A percentile compares a stretch with the other conserved stretches of the same genome.
These are phyloP conservation scores for Monochamus saltuarius DNA, from an alignment of 1,140 invertebrate genomes.

Conservation along the genomic window DNA sequence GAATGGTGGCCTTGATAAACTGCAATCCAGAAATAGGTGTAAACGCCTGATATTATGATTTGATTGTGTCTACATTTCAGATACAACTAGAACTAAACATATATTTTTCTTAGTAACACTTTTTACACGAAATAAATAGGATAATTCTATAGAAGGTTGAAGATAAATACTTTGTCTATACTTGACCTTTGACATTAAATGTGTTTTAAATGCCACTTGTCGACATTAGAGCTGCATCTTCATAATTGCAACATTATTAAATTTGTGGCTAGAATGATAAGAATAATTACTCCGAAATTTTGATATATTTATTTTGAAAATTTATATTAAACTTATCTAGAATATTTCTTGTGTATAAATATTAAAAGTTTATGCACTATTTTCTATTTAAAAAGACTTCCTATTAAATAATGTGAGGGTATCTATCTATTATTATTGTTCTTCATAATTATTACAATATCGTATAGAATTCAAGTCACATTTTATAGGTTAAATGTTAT, in stretches of 20 bases:
- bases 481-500: neutral
- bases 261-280: neutral
- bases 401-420: no score
- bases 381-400: no score
- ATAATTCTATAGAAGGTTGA: no score
- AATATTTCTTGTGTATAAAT: neutral
- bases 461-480: neutral
- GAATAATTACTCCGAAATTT: neutral
- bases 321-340: no score
- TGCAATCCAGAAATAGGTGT: slow-evolving; percentile 8
- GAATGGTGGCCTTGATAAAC: slow-evolving; percentile 14
- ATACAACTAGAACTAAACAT: no score
- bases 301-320: neutral
- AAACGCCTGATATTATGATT: no score
- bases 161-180: no score
- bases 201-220: slow-evolving; percentile 4
- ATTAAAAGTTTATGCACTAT: neutral
- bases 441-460: neutral
- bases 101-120: no score
- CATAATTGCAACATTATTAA: neutral
- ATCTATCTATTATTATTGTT: no score
- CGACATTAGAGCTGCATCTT: slow-evolving; percentile 6
- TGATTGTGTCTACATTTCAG: no score
- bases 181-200: neutral
- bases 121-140: no score